Conservation (phyloP, 2,797 vertebrate genomes). For the Selene dorsalis region DNA sequence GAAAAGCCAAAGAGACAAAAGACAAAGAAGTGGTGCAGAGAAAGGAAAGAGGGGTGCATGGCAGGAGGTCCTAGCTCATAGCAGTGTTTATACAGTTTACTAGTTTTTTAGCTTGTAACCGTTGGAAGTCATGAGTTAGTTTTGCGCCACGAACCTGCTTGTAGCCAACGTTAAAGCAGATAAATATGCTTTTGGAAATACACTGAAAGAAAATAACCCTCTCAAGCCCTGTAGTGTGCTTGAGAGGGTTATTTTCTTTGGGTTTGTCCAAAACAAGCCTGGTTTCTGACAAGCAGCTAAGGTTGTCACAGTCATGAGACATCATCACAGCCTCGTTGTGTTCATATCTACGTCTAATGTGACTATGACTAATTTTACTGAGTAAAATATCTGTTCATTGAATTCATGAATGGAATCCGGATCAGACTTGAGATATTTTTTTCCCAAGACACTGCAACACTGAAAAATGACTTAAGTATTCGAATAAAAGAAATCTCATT, state of each 20-base stretch:
- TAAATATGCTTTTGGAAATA: not conserved
- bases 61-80: too few relatives aligned
- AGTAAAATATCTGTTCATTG: slow-evolving; percentile 3
- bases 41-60: not conserved
- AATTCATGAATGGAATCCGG: not conserved
- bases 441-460: not conserved
- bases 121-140: not conserved
- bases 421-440: slow-evolving; percentile 3
- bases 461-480: slow-evolving; percentile 41
- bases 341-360: too few relatives aligned
- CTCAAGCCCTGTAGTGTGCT: too few relatives aligned
- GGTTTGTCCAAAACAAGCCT: too few relatives aligned
- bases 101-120: not conserved
- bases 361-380: too few relatives aligned
- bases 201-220: not conserved
- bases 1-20: too few relatives aligned
- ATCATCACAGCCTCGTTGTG: too few relatives aligned
- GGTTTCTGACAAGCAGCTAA: too few relatives aligned
- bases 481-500: slow-evolving; percentile 31
- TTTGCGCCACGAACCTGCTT: not conserved
- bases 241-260: too few relatives aligned
- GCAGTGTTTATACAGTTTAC: not conserved
- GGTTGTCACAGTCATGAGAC: too few relatives aligned
- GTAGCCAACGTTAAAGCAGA: not conserved
- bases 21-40: not conserved